Base-by-base conservation (phyloP, 2,888 invertebrate genomes). In the Drosophila mercatorum region DNA sequence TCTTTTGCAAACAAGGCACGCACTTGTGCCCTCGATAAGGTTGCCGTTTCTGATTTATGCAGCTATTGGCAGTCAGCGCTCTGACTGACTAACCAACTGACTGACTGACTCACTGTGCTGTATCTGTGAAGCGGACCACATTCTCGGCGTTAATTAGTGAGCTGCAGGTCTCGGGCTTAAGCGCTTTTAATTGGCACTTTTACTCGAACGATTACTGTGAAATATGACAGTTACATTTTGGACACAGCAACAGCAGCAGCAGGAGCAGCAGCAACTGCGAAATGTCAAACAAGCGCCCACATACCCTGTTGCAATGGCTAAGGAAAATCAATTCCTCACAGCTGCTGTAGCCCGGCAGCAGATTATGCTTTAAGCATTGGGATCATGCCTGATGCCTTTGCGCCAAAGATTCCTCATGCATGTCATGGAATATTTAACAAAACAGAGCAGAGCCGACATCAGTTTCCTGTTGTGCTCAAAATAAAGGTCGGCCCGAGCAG, bases 21-120 rank as follows among this genome's bases (percentile, higher is more conserved):
- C 86, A 86, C 87, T 86, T 82, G 87, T 75, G 86, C 79, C 84
- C 86, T 83, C 86, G 84, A 86, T 86, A 79, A 76, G 78, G 61
- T 70, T 75, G 76, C 65, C 60, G 71, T 72, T 80, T 44, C 76
- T 84, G 87, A 84, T 84, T 84, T 84, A 87, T 80, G 63, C 82
- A 61, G 68, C 74, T 64, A 69, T 72, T 57, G 78, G 63, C 55
- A 62, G 80, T 40, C 79, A 46, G 43, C 58, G 31, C 64, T 52
- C 70, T 63, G 68, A 65, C 80, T 69, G 66, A 72, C 78, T 65
- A 62, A 69, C 78, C 60, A 62, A 68, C 62, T 72, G 28, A 55
- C 67, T 44, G 22, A 56, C 22, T 43, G 41, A 60, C 56, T 68
- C 10, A 34, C 34, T 58, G 36, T 5, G 26, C 22, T 28, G 63